These are phyloP conservation scores for Drosophila trapezifrons DNA, from an alignment of 1,140 invertebrate species.

Conservation along the genomic window DNA sequence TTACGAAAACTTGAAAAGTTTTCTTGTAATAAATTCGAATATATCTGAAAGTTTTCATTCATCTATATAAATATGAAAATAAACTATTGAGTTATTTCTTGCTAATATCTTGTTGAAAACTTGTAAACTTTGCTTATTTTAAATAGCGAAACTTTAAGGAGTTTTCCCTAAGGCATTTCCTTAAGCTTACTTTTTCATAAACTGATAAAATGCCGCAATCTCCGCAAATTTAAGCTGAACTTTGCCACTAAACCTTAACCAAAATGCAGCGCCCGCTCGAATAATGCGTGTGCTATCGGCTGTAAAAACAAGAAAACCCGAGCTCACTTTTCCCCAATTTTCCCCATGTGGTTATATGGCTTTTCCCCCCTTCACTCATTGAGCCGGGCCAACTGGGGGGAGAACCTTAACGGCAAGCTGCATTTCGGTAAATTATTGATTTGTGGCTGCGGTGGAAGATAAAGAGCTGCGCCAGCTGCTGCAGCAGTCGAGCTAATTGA, in stretches of 20 bases:
- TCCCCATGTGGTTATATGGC: constrained; percentile 25
- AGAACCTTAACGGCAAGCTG: constrained; percentile 29
- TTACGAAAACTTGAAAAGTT: background rate
- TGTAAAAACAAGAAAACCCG: constrained; percentile 32
- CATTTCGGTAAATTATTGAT: constrained; percentile 54
- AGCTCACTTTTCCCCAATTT: constrained; percentile 12
- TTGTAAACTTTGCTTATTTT: background rate
- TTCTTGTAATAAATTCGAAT: background rate
- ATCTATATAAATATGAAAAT: background rate
- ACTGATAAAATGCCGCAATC: constrained; percentile 3
- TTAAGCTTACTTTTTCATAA: background rate
- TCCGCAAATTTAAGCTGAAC: constrained; percentile 7
- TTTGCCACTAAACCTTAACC: constrained; percentile 15
- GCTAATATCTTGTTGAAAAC: background rate
- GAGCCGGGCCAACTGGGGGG: background rate
- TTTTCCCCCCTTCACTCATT: background rate
- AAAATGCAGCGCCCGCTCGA: constrained; percentile 9
- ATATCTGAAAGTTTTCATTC: constrained; percentile 4
- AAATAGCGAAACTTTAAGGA: background rate
- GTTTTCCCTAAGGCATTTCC: background rate
- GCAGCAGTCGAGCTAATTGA: constrained; percentile 33
- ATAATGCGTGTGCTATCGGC: constrained; percentile 21
- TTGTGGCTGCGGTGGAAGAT: constrained; percentile 47
- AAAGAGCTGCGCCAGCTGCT: constrained; percentile 44
- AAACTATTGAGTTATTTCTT: background rate